Evolutionary conservation across 2,113 vertebrate species (phyloP).

Genomic region (Clarias gariepinus): DNA sequence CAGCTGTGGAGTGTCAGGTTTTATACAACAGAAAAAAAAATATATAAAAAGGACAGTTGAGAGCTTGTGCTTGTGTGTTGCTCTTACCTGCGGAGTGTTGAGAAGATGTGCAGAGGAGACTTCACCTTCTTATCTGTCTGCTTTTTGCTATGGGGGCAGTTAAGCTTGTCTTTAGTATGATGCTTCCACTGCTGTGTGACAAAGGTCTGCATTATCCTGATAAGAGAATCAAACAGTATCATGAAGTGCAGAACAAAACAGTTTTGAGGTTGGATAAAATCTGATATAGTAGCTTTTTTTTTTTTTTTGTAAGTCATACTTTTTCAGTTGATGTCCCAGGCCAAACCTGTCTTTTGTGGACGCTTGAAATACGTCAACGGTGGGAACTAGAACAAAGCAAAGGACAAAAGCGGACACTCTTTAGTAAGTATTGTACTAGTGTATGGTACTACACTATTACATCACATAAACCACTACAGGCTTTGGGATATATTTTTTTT

Average conservation of each 20-base stretch:
- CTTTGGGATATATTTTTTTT: background rate
- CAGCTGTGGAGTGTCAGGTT: background rate
- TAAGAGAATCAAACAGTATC: background rate
- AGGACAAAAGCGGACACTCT: background rate
- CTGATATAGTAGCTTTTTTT: background rate
- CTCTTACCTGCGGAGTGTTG: conserved; percentile 85
- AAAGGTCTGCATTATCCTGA: conserved; percentile 90
- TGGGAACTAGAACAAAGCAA: conserved; percentile 73
- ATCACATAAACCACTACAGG: background rate
- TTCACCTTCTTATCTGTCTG: conserved; percentile 85
- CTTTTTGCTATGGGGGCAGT: conserved; percentile 82
- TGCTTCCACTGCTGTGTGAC: conserved; percentile 90
- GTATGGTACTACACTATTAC: background rate
- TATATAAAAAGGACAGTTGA: background rate
- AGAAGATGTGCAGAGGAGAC: conserved; percentile 89
- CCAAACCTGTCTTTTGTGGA: conserved; percentile 89
- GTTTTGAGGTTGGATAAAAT: background rate
- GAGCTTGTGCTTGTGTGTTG: background rate
- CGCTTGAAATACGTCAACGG: conserved; percentile 89
- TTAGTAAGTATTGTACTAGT: background rate
- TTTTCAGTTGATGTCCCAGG: conserved; percentile 88
- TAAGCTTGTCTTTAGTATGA: conserved; percentile 83
- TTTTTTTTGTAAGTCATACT: conserved; percentile 66
- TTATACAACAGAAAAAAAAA: background rate
- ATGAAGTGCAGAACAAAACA: background rate